phyloP scores from a whole-genome alignment of 2,888 invertebrate species.

The Pegoplata infirma region DNA sequence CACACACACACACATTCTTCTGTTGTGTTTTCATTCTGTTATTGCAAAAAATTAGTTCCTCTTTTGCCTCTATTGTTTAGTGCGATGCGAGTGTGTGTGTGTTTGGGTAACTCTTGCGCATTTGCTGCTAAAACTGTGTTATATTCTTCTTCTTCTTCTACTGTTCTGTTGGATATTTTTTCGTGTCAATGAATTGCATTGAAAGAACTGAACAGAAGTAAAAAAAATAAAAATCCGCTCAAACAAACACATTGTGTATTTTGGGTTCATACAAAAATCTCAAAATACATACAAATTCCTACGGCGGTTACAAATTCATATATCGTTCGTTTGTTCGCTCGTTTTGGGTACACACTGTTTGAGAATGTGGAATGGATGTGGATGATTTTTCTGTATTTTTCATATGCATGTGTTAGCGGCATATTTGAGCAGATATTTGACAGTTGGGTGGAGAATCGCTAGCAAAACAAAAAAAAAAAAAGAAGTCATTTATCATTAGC shows the following conservation, averaged over 20 bases:
- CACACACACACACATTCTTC: too few species aligned
- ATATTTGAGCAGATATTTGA: constrained; percentile 63
- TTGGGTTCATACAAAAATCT: background rate
- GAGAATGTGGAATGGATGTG: background rate
- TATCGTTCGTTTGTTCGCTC: background rate
- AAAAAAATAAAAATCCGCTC: constrained; percentile 36
- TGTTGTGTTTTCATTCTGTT: constrained; percentile 32
- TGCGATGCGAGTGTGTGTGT: too few species aligned
- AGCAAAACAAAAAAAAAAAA: constrained; percentile 52
- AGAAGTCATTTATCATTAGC: constrained; percentile 66
- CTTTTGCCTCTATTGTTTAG: constrained; percentile 17
- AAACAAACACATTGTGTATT: constrained; percentile 28
- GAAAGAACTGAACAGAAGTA: constrained; percentile 25
- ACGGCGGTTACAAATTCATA: background rate
- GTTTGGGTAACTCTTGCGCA: constrained; percentile 40
- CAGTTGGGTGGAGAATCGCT: constrained; percentile 64
- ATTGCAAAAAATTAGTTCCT: constrained; percentile 47
- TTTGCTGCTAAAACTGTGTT: constrained; percentile 3
- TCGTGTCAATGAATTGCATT: constrained; percentile 64
- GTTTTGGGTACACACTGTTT: background rate
- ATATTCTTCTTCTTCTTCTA: too few species aligned
- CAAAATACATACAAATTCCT: constrained; percentile 10
- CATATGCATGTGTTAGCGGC: constrained; percentile 40
- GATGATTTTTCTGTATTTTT: constrained; percentile 2
- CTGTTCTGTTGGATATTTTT: constrained; percentile 30